Evolutionary conservation across 2,888 invertebrate genomes (phyloP), one percentile per base, ranked within the genome.

Genomic region (Drosophila quinaria): DNA sequence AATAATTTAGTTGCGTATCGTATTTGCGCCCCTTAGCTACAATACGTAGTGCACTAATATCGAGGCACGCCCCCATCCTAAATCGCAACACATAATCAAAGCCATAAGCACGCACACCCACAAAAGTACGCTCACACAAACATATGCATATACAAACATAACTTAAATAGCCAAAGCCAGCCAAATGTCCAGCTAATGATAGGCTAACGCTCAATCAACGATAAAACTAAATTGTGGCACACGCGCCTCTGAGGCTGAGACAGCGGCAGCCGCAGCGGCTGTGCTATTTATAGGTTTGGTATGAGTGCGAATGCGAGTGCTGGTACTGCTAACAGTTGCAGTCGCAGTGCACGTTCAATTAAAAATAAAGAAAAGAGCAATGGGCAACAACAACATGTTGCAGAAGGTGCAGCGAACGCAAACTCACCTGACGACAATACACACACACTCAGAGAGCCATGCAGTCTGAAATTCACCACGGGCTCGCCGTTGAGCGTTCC

Each of bases 121-220:
- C 52, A 58, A 49, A 31, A 29, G 61, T 13, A 58, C 62, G 51
- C 67, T 62, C 61, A 64, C 54, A 29, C 37, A 9, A 11, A 61
- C 60, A 60, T 68, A 47, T 65, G 47, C 42, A 39, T 49, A n/a
- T 25, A 50, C 19, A 41, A 59, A 49, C 60, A 35, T 61, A 63
- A 29, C 39, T 67, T 63, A 70, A 70, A 72, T 66, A 52, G 66
- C 39, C 39, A 67, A 62, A 50, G 60, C 67, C 68, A 72, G 69
- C 69, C 80, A 71, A 79, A 83, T 78, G 80, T 74, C 86, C 74
- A 80, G 81, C 83, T 85, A 86, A 85, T 85, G 84, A 84, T 86
- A 86, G 84, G 84, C 84, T 86, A 85, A 86, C 84, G 86, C 84
- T 85, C 86, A 81, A 85, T 85, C 84, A 86, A 84, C 84, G 84